These are phyloP conservation scores for Struthio camelus DNA, from an alignment of 2,113 vertebrate genomes.

Conservation along the genomic window DNA sequence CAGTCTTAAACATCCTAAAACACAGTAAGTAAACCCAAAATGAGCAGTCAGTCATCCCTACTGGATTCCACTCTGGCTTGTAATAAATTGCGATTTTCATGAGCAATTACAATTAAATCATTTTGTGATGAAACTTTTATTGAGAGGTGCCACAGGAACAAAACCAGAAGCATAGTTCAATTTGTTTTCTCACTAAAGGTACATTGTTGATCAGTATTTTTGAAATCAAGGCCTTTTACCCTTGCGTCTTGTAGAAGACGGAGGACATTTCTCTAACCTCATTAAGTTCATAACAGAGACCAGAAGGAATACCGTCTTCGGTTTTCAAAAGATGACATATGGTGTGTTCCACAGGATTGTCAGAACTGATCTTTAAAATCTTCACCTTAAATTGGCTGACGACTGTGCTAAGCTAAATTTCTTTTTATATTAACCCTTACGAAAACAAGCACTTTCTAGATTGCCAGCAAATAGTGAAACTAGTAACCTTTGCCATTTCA, in stretches of 20 bases:
- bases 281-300: slow-evolving; percentile 67
- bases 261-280: slow-evolving; percentile 63
- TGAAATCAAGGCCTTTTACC: slow-evolving; percentile 18
- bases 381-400: slow-evolving; percentile 68
- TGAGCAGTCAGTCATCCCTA: neutral
- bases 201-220: slow-evolving; percentile 21
- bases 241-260: slow-evolving; percentile 24
- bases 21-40: neutral
- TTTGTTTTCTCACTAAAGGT: slow-evolving; percentile 33
- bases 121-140: slow-evolving; percentile 5
- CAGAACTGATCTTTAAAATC: slow-evolving; percentile 68
- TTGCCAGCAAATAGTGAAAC: neutral
- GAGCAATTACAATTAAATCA: slow-evolving; percentile 39
- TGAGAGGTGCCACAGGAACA: neutral
- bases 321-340: slow-evolving; percentile 68
- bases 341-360: slow-evolving; percentile 69
- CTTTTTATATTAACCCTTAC: slow-evolving; percentile 61
- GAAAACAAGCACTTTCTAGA: slow-evolving; percentile 19
- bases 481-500: slow-evolving; percentile 16
- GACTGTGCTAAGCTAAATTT: slow-evolving; percentile 54
- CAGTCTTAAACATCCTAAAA: neutral
- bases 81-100: neutral
- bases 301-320: slow-evolving; percentile 61
- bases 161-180: slow-evolving; percentile 37
- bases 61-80: neutral